Conservation (phyloP, 2,888 invertebrate species). For the Dichetophora obliterata region DNA sequence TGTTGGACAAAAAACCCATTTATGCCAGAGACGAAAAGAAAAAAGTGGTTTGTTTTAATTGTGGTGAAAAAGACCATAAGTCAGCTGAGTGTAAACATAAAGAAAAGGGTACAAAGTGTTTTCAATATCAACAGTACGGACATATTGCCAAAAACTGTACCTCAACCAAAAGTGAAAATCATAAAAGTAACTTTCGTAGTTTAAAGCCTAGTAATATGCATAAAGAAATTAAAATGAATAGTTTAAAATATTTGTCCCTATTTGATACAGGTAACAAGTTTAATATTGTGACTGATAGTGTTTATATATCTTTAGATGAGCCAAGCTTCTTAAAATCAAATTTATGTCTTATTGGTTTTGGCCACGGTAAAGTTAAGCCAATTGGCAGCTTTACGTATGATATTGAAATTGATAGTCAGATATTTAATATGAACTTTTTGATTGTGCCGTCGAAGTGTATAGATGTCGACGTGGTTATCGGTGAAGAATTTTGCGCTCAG, state of each 20-base stretch:
- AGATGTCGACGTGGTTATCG: conserved; percentile 35
- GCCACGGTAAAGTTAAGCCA: neutral
- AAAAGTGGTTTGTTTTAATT: conserved; percentile 26
- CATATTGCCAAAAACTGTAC: too few species aligned
- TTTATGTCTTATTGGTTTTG: neutral
- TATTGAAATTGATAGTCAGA: too few species aligned
- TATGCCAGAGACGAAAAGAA: conserved; percentile 18
- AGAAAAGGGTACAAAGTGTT: too few species aligned
- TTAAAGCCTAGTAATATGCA: too few species aligned
- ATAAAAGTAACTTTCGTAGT: too few species aligned
- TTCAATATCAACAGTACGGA: too few species aligned
- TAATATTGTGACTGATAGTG: too few species aligned
- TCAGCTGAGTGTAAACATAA: too few species aligned
- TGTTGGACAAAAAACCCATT: too few species aligned
- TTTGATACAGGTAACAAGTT: neutral
- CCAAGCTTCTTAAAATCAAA: conserved; percentile 21
- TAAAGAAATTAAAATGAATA: too few species aligned
- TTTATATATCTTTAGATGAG: conserved; percentile 35
- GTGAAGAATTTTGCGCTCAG: conserved; percentile 33
- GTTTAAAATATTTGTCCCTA: too few species aligned
- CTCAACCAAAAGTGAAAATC: too few species aligned
- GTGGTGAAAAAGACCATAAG: conserved; percentile 34
- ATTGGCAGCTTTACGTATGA: neutral
- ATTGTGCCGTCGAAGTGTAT: conserved; percentile 27
- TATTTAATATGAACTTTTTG: neutral